Conservation (phyloP, 2,797 vertebrate species). For the Hybognathus amarus region DNA sequence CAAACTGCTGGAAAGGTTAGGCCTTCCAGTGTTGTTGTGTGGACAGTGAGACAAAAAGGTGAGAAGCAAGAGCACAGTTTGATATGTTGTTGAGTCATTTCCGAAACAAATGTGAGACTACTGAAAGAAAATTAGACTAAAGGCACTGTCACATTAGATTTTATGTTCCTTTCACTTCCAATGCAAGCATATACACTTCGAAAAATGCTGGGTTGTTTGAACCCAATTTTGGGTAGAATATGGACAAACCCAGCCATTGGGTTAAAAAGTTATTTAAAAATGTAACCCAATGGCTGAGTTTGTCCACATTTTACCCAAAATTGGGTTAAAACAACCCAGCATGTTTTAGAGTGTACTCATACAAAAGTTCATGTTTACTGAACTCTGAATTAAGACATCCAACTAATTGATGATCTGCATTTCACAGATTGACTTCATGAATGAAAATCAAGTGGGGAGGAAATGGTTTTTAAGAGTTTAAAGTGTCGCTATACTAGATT, state of each 20-base stretch:
- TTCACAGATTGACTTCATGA: not conserved
- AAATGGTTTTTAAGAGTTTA: not conserved
- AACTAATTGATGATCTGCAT: not conserved
- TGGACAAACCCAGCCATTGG: too few species aligned
- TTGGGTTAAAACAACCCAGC: too few species aligned
- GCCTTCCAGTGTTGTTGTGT: not conserved
- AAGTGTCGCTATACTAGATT: not conserved
- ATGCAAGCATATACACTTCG: not conserved
- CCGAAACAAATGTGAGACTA: not conserved
- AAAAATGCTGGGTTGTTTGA: too few species aligned
- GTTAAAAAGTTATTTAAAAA: too few species aligned
- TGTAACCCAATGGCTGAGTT: too few species aligned
- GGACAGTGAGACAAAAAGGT: not conserved
- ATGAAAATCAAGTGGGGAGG: not conserved
- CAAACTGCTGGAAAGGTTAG: not conserved
- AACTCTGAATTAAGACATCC: not conserved
- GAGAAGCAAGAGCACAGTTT: not conserved
- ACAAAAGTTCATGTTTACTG: not conserved
- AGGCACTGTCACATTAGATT: not conserved
- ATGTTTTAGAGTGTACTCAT: too few species aligned
- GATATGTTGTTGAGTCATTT: not conserved
- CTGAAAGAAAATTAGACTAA: not conserved
- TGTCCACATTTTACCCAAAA: too few species aligned
- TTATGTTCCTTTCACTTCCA: not conserved
- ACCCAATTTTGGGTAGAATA: too few species aligned